Evolutionary conservation across 2,888 invertebrate genomes (phyloP), one percentile per base, ranked within the genome.

Genomic region (Meteorus cinctellus): DNA sequence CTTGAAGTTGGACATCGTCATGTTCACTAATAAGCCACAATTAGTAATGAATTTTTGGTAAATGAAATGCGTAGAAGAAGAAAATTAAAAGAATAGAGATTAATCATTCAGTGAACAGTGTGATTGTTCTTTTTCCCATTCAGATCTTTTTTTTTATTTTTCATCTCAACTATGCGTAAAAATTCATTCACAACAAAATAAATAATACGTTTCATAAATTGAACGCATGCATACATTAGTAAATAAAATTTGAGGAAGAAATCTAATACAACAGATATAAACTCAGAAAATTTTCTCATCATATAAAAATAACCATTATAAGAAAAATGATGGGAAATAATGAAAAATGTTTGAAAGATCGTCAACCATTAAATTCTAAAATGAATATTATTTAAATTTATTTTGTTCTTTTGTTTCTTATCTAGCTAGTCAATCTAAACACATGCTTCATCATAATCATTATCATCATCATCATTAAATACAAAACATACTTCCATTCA

Each of bases 341-440:
- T 55, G n/a, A 55, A 55, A 55, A 55, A 62, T 62, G 27, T 31
- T 10, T 16, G 2, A 62, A 31, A n/a, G 14, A 62, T 60, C 10
- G 14, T 31, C 31, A 14, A 62, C 29, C 3, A 29, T 55, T 24
- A 12, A 62, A 62, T 62, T 29, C 27, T 62, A 62, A 29, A 62
- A 62, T 16, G n/a, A 29, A 31, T 31, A 27, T 29, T 24, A 60
- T 3, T 62, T 31, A 16, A 27, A 27, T 62, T 29, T 62, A 31
- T 59, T 36, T 60, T 41, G 59, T 70, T 68, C 41, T n/a, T 66
- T 66, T 48, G 16, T 41, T 29, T 24, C 24, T 68, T 19, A 51
- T 48, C 75, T 75, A 75, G 55, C 75, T 75, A 75, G 75, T 51
- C 71, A 75, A 71, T 75, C 66, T 75, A 27, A 31, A 75, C 41